phyloP scores from a whole-genome alignment of 2,888 invertebrate species.

The Andricus curvator region DNA sequence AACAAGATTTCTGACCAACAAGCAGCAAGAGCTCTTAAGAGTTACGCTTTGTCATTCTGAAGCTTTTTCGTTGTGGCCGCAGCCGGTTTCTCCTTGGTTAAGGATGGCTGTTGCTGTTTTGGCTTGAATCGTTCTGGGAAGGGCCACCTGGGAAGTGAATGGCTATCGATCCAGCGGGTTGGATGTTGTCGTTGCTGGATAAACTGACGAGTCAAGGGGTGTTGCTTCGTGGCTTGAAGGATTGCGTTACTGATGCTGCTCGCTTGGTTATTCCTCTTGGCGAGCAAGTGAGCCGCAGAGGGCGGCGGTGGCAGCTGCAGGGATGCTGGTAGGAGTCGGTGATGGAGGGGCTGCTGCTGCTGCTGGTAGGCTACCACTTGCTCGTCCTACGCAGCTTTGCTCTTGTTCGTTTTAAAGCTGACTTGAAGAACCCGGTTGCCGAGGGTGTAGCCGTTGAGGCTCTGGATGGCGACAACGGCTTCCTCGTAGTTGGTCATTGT shows the following conservation, averaged over 20 bases:
- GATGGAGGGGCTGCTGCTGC: constrained; percentile 52
- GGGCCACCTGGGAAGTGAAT: constrained; percentile 51
- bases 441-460: constrained; percentile 94
- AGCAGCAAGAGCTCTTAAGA: constrained; percentile 24
- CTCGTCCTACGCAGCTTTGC: constrained; percentile 84
- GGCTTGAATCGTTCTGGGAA: constrained; percentile 48
- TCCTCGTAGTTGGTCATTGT: constrained; percentile 98
- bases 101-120: constrained; percentile 50
- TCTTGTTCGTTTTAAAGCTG: constrained; percentile 93
- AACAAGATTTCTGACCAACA: constrained; percentile 38
- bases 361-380: constrained; percentile 62
- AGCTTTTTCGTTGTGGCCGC: constrained; percentile 45
- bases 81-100: constrained; percentile 49
- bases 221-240: constrained; percentile 50
- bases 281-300: constrained; percentile 46
- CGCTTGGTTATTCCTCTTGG: constrained; percentile 49
- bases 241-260: constrained; percentile 51
- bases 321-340: constrained; percentile 45
- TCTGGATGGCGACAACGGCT: constrained; percentile 94
- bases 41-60: constrained; percentile 35
- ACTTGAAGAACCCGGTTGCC: constrained; percentile 95
- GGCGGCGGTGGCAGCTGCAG: constrained; percentile 44
- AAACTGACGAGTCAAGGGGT: constrained; percentile 47
- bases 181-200: constrained; percentile 51
- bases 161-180: constrained; percentile 53